Evolutionary conservation across 2,113 vertebrate species (phyloP).

Genomic region (Pandion haliaetus): DNA sequence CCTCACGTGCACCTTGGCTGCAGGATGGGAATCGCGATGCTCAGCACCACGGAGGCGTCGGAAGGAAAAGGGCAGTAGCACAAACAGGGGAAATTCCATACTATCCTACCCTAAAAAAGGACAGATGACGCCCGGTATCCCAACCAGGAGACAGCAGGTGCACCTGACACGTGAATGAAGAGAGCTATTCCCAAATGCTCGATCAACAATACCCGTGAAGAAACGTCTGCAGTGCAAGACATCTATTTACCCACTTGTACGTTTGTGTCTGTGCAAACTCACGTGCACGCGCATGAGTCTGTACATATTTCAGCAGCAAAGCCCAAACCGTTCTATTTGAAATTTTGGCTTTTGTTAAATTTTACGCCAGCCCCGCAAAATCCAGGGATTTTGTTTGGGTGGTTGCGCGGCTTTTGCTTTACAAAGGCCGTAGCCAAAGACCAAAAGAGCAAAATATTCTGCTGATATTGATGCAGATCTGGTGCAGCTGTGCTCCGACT

Average conservation of each 20-base stretch:
- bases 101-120: not conserved
- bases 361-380: not conserved
- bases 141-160: not conserved
- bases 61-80: not conserved
- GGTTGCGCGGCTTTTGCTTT: not conserved
- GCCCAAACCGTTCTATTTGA: not conserved
- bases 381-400: not conserved
- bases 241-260: not conserved
- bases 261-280: not conserved
- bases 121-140: not conserved
- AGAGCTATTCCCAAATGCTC: not conserved
- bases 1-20: not conserved
- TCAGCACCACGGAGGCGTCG: fast-evolving
- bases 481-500: not conserved
- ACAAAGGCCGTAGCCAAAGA: not conserved
- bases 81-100: not conserved
- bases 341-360: not conserved
- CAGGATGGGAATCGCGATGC: fast-evolving
- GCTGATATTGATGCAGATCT: not conserved
- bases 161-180: not conserved
- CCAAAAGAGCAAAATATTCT: not conserved
- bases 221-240: not conserved
- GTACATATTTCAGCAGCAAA: not conserved
- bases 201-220: not conserved
- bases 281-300: fast-evolving